Evolutionary conservation across 2,113 vertebrate species (phyloP), one percentile per base, ranked within the genome.

Genomic region (Ia io): DNA sequence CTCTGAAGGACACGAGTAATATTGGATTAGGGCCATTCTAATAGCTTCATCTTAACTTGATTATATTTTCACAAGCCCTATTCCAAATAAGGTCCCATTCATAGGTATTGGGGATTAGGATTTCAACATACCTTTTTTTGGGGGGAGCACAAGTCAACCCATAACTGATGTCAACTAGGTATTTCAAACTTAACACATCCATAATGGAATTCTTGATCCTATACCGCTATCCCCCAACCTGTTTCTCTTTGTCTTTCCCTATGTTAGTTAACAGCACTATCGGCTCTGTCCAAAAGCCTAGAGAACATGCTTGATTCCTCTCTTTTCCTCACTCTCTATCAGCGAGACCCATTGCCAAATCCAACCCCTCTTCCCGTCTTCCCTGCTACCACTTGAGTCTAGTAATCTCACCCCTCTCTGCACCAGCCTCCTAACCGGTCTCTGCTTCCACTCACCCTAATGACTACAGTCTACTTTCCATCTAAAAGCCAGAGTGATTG

Each of bases 401-500:
- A 18, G 16, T 2, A 16, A 14, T 40, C 51, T n/a, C 28, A 0
- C 16, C 70, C 44, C 30, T 69, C 8, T 6, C 44, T 25, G 25
- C 35, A 6, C 22, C 16, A 65, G 49, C 12, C 47, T 77, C 56
- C 69, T 53, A 5, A 6, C 61, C 40, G 16, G 10, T 30, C 44
- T 56, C 63, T 42, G n/a, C 42, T 7, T 67, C 93, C 5, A 17
- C 69, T 77, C 49, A 0, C 59, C 85, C 30, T 70, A 67, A 44
- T 9, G 22, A 9, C 37, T 12, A 0, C 1, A 9, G 59, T 47
- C 70, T 42, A 70, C 83, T 59, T 76, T 51, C 88, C 56, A 16
- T 71, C 69, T 25, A 53, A 96, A 88, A 94, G 74, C 77, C 65
- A 83, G 65, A 90, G 73, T 9, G 92, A 90, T 63, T 92, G 85